A percentile compares a stretch with the other conserved stretches of the same genome.
Conservation (phyloP, 2,113 vertebrate species). For the Hemichromis elongatus region DNA sequence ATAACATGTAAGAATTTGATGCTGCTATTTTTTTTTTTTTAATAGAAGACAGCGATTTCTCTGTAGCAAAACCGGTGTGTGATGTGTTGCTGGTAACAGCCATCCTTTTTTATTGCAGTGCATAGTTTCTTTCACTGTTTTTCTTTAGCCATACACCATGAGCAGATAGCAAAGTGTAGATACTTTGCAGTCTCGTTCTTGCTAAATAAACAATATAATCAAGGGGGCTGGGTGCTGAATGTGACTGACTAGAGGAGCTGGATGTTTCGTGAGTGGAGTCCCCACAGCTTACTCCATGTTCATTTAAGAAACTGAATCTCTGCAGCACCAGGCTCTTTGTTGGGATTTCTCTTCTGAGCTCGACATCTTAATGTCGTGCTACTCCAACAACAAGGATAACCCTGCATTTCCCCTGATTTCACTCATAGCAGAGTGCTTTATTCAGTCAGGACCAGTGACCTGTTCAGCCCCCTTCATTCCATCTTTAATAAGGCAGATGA, state of each 20-base stretch:
- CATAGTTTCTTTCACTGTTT: neutral
- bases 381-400: neutral
- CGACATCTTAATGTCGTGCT: neutral
- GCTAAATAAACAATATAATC: constrained; percentile 58
- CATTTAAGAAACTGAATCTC: constrained; percentile 51
- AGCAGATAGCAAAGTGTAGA: constrained; percentile 34
- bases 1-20: neutral
- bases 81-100: neutral
- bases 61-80: neutral
- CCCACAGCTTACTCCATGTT: constrained; percentile 49
- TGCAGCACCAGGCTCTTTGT: neutral
- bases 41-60: neutral
- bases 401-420: neutral
- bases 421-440: neutral
- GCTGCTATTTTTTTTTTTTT: neutral
- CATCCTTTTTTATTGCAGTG: neutral
- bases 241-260: constrained; percentile 31
- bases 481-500: constrained; percentile 31
- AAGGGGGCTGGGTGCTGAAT: neutral
- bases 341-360: neutral
- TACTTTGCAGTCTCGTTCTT: neutral
- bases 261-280: constrained; percentile 68
- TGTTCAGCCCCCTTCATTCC: neutral
- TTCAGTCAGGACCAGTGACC: neutral
- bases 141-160: constrained; percentile 44